Base-by-base conservation (phyloP, 2,888 invertebrate species). In the Calameuta idolon region DNA sequence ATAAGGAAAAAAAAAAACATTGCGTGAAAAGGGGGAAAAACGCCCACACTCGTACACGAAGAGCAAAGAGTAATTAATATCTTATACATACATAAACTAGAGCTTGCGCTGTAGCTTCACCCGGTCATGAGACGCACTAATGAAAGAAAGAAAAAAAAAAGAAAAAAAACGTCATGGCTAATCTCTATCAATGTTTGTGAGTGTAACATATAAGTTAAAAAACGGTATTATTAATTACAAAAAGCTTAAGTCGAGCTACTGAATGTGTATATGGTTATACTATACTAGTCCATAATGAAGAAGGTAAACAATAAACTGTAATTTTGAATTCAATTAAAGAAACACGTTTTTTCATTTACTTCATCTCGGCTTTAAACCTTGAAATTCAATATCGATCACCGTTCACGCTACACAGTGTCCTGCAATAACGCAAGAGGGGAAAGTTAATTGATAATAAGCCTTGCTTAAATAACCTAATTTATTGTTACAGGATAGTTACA, bases 211-310 rank as follows among this genome's bases (percentile, higher is more conserved):
- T 90, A 91, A 90, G 89, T 89, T 89, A 55, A 55, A 40, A 55
- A 55, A 23, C 23, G 55, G 55, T 55, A 55, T 55, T 55, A 55
- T 55, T 55, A 55, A 55, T 55, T 55, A 55, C 55, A 55, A 90
- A 85, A 87, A 89, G 87, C 88, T 87, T 89, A 90, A 91, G 86
- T 90, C 69, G 90, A 91, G 90, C 90, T 91, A 91, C 89, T 91
- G 90, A 90, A 91, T 91, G 91, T 91, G 91, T 91, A 90, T 87
- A 91, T 90, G 90, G 89, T 91, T 89, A 89, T 89, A 90, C 86
- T 90, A 91, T 90, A 91, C 89, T 91, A 91, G 90, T 90, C 90
- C 90, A 90, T 89, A 55, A 90, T 87, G 90, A 90, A 90, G 87
- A 89, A 90, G 89, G 90, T 87, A 91, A 55, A 55, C 55, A 55